These are phyloP conservation scores for Epistrophella euchroma DNA, from an alignment of 2,888 invertebrate species.

Conservation along the genomic window DNA sequence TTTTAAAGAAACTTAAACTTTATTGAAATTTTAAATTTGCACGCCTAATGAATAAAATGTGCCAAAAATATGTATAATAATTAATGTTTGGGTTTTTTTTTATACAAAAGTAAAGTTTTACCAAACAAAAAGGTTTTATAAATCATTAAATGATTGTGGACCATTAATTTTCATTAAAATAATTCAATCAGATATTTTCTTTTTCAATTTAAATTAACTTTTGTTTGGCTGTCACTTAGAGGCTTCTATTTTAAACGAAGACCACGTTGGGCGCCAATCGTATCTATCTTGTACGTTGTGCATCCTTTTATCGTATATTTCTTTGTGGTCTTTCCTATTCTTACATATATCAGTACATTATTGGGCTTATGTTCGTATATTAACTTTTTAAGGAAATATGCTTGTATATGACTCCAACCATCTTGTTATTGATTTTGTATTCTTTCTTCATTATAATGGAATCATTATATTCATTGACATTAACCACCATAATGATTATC, in stretches of 20 bases:
- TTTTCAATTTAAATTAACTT: not conserved
- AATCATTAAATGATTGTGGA: no score
- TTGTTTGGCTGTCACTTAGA: no score
- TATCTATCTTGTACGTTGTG: not conserved
- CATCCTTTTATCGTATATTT: not conserved
- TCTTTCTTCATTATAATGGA: not conserved
- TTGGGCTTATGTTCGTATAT: not conserved
- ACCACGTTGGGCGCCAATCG: constrained; percentile 9
- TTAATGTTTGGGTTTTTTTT: no score
- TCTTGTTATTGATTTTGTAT: constrained; percentile 9
- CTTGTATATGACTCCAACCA: not conserved
- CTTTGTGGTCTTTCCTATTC: not conserved
- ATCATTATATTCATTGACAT: constrained; percentile 23
- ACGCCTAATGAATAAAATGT: no score
- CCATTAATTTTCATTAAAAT: not conserved
- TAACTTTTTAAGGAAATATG: not conserved
- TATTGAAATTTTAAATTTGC: no score
- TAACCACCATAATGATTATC: constrained; percentile 15
- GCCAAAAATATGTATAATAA: no score
- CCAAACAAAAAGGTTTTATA: no score
- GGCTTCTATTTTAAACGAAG: not conserved
- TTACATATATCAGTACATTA: not conserved
- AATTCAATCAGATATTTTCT: not conserved
- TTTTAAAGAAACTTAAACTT: no score
- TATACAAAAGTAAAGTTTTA: no score